Conservation (phyloP, 2,888 invertebrate species). For the Selenia dentaria region DNA sequence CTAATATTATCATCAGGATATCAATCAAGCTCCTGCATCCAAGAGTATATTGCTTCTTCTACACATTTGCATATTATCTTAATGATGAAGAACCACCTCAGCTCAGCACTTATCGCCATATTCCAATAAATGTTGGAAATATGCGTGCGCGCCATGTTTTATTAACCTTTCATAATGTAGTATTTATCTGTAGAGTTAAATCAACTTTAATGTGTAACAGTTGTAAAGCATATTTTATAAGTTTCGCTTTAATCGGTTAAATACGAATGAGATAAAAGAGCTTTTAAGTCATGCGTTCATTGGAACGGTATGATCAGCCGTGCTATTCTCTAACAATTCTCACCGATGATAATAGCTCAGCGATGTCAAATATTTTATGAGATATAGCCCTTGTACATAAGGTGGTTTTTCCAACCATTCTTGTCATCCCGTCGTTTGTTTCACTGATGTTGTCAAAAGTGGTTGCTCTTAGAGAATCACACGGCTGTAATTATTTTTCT, state of each 20-base stretch:
- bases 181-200: conserved; percentile 61
- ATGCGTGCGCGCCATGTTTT: conserved; percentile 65
- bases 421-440: too few species aligned
- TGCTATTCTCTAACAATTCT: too few species aligned
- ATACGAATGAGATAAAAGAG: conserved; percentile 29
- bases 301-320: too few species aligned
- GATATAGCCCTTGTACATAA: too few species aligned
- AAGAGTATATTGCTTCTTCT: conserved; percentile 58
- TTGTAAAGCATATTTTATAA: conserved; percentile 49
- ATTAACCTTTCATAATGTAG: conserved; percentile 69
- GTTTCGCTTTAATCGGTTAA: conserved; percentile 42
- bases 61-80: conserved; percentile 74
- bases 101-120: conserved; percentile 69
- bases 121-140: conserved; percentile 75
- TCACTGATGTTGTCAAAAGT: too few species aligned
- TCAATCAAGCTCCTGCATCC: conserved; percentile 58
- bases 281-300: conserved; percentile 19
- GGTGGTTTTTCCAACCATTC: too few species aligned
- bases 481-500: too few species aligned
- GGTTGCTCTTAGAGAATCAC: too few species aligned
- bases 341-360: too few species aligned
- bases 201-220: conserved; percentile 62
- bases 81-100: conserved; percentile 69
- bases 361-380: too few species aligned
- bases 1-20: conserved; percentile 51